Evolutionary conservation across 2,888 invertebrate species (phyloP), one percentile per base, ranked within the genome.

Genomic region (Ectemnius cavifrons): DNA sequence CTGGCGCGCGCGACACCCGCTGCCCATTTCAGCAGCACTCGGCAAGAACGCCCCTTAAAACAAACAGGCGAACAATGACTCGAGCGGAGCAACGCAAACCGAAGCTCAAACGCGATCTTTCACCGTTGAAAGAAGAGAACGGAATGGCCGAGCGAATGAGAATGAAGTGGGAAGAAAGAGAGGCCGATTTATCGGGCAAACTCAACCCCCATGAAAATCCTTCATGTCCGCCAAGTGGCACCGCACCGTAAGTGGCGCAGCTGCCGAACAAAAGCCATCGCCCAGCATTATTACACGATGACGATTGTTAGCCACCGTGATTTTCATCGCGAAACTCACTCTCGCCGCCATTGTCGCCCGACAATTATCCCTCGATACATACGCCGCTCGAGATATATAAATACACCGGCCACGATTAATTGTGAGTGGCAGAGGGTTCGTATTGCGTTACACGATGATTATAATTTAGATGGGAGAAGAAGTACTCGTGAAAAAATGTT

Each of bases 1-100:
- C n/a, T n/a, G n/a, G 23, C 23, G 23, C 23, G 23, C 23, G 14
- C 52, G 52, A 52, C 52, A 88, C 85, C 83, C 89, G 86, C 84
- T 89, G 89, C 86, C 87, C 89, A 89, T 89, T 89, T 89, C 72
- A 87, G 83, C 86, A 85, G 85, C 86, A 78, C 87, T 86, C 78
- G 78, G 79, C 37, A 8, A 23, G 23, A 23, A 23, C 80, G 73
- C 85, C 87, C 89, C 88, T 87, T 87, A 87, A 89, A 88, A 89
- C 89, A 90, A 89, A 89, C 88, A 88, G 76, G 78, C 77, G 81
- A 86, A 87, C 88, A 88, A 88, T 86, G 86, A 83, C 84, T 64
- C 72, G 70, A 65, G 62, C 49, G 61, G 67, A 69, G 67, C 45
- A 23, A 57, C 56, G 64, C 65, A 69, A 14, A 16, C 52, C 16